These are phyloP conservation scores for Ectemnius cavifrons DNA, from an alignment of 2,888 invertebrate species.

Conservation along the genomic window DNA sequence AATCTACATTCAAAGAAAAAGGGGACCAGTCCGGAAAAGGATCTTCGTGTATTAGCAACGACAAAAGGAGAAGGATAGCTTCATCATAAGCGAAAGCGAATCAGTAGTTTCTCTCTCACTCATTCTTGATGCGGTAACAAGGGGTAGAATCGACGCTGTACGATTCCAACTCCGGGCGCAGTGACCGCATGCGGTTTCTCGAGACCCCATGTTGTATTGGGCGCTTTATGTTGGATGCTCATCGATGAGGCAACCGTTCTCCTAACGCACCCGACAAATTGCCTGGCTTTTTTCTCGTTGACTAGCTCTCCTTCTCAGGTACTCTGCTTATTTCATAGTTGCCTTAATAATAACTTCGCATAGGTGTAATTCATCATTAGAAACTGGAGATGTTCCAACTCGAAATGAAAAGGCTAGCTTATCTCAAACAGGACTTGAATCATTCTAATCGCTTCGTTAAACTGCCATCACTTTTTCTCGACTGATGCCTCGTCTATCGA, in stretches of 20 bases:
- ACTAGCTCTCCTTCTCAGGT: background rate
- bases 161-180: conserved; percentile 41
- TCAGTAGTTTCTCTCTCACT: background rate
- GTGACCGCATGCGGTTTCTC: conserved; percentile 66
- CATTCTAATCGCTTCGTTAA: background rate
- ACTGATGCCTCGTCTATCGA: conserved; percentile 5
- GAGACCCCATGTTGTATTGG: conserved; percentile 6
- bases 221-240: conserved; percentile 26
- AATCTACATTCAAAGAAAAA: conserved; percentile 66
- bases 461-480: background rate
- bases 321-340: too few relatives aligned
- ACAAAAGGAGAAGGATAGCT: background rate
- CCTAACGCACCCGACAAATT: conserved; percentile 20
- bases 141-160: background rate
- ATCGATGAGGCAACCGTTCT: conserved; percentile 37
- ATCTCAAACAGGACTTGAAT: background rate
- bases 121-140: conserved; percentile 28
- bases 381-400: too few relatives aligned
- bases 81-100: conserved; percentile 16
- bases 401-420: too few relatives aligned
- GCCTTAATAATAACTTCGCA: too few relatives aligned
- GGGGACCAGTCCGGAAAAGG: conserved; percentile 9
- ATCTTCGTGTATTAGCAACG: background rate
- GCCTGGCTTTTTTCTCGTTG: conserved; percentile 21
- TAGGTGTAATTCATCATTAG: too few relatives aligned